Evolutionary conservation across 2,888 invertebrate species (phyloP), one percentile per base, ranked within the genome.

Genomic region (Philereme transversata): DNA sequence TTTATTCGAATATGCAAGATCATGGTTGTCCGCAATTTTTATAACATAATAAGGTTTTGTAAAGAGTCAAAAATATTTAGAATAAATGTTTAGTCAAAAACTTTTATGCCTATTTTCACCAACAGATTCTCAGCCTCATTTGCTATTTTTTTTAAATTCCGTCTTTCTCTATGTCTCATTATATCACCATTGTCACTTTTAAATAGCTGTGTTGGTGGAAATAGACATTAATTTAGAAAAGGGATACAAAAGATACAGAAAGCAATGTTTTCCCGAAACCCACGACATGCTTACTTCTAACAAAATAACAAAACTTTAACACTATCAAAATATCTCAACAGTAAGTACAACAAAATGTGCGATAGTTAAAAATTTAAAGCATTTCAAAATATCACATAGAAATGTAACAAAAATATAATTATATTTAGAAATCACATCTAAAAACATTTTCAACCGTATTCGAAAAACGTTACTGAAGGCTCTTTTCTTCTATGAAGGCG

Each of bases 21-120:
- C 33, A 4, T 33, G 34, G 35, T 3, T 22, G 50, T 49, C 50
- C 41, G 54, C 57, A 52, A 49, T 58, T 50, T 54, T 22, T 8
- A 44, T 22, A 22, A 22, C 22, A 22, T 22, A 22, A 46, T 51
- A 10, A 34, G 47, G 54, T 43, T 35, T 55, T 55, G 62, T 62
- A 62, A 55, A 54, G 38, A 52, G n/a, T 62, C 62, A 58, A 62
- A 62, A 62, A 58, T 58, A 51, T 47, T 50, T 40, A 38, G 50
- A 46, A 46, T 33, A 34, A 5, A 5, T 41, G 40, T 38, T 43
- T 40, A 8, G 51, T 51, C 50, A 11, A 51, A 55, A 33, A 47
- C 22, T 22, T 22, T 22, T 22, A 22, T 22, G 22, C 22, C 22
- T 22, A 22, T 22, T 22, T n/a, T 22, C 22, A 22, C 22, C 22